phyloP scores from a whole-genome alignment of 1,140 invertebrate species.

The Drosophila chauvacae region DNA sequence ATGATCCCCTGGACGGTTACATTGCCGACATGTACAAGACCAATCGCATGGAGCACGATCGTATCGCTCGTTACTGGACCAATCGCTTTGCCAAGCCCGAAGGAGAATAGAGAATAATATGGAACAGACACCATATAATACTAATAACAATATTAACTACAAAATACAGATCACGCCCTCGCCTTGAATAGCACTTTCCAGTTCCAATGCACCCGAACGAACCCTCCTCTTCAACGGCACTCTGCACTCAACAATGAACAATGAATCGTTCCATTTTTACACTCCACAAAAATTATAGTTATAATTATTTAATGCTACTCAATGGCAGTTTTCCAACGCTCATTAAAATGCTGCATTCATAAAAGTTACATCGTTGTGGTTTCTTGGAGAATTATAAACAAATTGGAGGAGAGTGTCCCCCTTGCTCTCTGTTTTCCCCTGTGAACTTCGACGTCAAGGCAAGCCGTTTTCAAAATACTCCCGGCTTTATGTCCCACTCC shows the following conservation, averaged over 20 bases:
- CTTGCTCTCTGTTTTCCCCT: neutral
- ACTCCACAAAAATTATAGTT: constrained; percentile 1
- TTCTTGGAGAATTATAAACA: neutral
- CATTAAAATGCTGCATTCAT: constrained; percentile 3
- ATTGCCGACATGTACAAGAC: constrained; percentile 68
- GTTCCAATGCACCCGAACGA: neutral
- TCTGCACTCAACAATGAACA: neutral
- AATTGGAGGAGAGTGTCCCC: neutral
- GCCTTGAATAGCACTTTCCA: neutral
- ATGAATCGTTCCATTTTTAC: neutral
- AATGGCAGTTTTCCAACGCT: neutral
- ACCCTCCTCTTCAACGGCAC: neutral
- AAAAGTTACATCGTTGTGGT: neutral
- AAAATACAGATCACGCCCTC: neutral
- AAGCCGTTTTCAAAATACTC: constrained; percentile 27
- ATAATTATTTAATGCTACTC: neutral
- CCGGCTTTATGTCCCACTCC: constrained; percentile 20
- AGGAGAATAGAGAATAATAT: neutral
- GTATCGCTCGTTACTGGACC: constrained; percentile 59
- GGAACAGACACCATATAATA: neutral
- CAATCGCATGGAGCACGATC: constrained; percentile 67
- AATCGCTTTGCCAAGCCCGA: constrained; percentile 41
- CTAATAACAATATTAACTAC: neutral
- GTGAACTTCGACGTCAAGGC: constrained; percentile 19
- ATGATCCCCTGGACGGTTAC: constrained; percentile 60